Percentiles rank a stretch among this genome's conserved stretches.
Conservation (phyloP, 1,140 invertebrate species). For the Plectus sambesii region DNA sequence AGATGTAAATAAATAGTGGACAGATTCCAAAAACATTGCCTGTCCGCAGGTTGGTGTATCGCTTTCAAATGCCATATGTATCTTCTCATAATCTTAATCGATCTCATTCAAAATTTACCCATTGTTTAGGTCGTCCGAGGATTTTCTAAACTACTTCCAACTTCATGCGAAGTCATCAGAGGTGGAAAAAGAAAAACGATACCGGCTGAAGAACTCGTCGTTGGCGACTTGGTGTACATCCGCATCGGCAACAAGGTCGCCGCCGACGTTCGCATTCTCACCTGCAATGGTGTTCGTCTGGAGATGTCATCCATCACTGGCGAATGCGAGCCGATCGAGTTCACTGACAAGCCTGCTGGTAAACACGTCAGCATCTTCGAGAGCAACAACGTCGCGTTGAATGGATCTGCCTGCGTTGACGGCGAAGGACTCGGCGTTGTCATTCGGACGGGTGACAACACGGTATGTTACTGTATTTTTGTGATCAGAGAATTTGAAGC, state of each 20-base stretch:
- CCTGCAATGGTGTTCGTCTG: constrained; percentile 56
- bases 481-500: not conserved
- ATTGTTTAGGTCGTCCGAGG: constrained; percentile 28
- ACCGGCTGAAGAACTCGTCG: constrained; percentile 73
- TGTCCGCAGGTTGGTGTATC: too few relatives aligned
- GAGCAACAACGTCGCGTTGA: constrained; percentile 34
- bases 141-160: constrained; percentile 44
- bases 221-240: constrained; percentile 84
- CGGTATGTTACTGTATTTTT: constrained; percentile 14
- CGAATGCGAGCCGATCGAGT: constrained; percentile 57
- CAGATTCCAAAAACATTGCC: too few relatives aligned
- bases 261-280: constrained; percentile 79
- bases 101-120: too few relatives aligned
- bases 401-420: constrained; percentile 35
- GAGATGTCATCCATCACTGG: constrained; percentile 67
- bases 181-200: constrained; percentile 83
- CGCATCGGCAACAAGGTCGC: constrained; percentile 89
- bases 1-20: too few relatives aligned
- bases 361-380: constrained; percentile 31
- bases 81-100: too few relatives aligned
- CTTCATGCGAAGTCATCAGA: constrained; percentile 84
- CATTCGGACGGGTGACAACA: constrained; percentile 31
- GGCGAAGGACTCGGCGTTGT: constrained; percentile 32
- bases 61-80: too few relatives aligned
- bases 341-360: constrained; percentile 23